A percentile compares a stretch with the other conserved stretches of the same genome.
Conservation (phyloP, 2,888 invertebrate genomes). For the Drosophila putrida region DNA sequence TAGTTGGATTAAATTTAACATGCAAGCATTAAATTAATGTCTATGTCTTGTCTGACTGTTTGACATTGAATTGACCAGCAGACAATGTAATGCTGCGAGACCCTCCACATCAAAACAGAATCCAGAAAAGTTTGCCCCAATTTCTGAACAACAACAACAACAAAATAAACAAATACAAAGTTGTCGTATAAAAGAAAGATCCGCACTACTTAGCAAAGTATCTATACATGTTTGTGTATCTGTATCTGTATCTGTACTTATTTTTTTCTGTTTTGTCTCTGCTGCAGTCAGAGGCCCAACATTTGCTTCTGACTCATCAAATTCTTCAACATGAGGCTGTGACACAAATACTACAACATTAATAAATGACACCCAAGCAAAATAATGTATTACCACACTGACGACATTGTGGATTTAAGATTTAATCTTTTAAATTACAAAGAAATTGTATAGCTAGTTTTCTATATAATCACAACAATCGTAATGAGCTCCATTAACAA, state of each 20-base stretch:
- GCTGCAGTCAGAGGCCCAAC: constrained; percentile 5
- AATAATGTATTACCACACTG: constrained; percentile 50
- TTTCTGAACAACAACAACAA: constrained; percentile 29
- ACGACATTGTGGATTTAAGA: constrained; percentile 15
- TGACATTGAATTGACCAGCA: constrained; percentile 55
- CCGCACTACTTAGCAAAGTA: constrained; percentile 16
- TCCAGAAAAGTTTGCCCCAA: constrained; percentile 68
- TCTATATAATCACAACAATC: constrained; percentile 5
- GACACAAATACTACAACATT: constrained; percentile 52
- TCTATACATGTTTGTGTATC: constrained; percentile 8
- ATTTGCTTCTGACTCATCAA: constrained; percentile 62
- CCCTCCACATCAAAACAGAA: constrained; percentile 49
- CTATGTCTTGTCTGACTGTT: constrained; percentile 32
- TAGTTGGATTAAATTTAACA: constrained; percentile 17
- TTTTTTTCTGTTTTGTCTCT: constrained; percentile 5
- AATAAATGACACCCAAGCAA: constrained; percentile 37
- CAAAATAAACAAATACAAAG: constrained; percentile 7
- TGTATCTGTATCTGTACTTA: constrained; percentile 17
- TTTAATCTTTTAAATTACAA: constrained; percentile 25
- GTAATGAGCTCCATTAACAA: constrained; percentile 19
- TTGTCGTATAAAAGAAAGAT: constrained; percentile 2
- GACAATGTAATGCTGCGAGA: constrained; percentile 36
- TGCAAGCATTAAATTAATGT: constrained; percentile 39
- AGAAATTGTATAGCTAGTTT: constrained; percentile 9
- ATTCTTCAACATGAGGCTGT: constrained; percentile 55